Conservation (phyloP, 2,113 vertebrate genomes). For the Ovibos moschatus region DNA sequence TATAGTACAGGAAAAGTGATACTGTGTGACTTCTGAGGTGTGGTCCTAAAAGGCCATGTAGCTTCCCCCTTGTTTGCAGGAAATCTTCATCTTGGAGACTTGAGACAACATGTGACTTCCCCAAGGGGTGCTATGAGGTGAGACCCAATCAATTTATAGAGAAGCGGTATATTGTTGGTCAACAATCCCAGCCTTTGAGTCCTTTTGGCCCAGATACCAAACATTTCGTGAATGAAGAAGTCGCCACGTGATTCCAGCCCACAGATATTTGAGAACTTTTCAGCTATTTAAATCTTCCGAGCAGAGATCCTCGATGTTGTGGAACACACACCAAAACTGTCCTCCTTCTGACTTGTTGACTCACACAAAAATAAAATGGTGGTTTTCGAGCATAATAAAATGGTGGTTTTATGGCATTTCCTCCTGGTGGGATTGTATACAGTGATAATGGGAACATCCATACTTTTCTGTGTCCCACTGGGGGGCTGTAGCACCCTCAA, state of each 20-base stretch:
- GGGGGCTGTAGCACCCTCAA: fast-evolving
- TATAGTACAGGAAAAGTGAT: not conserved
- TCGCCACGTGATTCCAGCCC: not conserved
- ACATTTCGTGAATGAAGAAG: not conserved
- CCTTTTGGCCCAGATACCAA: not conserved
- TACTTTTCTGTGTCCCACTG: not conserved
- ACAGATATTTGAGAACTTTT: not conserved
- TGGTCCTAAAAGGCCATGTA: not conserved
- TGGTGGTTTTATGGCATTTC: not conserved
- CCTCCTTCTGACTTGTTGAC: not conserved
- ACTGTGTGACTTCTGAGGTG: not conserved
- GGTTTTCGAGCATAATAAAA: not conserved
- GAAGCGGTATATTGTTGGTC: not conserved
- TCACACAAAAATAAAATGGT: not conserved
- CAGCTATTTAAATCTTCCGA: not conserved
- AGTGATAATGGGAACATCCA: not conserved
- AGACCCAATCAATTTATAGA: not conserved
- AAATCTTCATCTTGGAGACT: not conserved
- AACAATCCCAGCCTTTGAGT: not conserved
- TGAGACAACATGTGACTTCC: not conserved
- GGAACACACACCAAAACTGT: not conserved
- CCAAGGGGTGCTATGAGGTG: not conserved
- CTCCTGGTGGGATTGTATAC: not conserved
- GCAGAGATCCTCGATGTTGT: not conserved
- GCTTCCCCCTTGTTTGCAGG: not conserved